phyloP scores from a whole-genome alignment of 2,113 vertebrate species.

The Tylochromis polylepis region DNA sequence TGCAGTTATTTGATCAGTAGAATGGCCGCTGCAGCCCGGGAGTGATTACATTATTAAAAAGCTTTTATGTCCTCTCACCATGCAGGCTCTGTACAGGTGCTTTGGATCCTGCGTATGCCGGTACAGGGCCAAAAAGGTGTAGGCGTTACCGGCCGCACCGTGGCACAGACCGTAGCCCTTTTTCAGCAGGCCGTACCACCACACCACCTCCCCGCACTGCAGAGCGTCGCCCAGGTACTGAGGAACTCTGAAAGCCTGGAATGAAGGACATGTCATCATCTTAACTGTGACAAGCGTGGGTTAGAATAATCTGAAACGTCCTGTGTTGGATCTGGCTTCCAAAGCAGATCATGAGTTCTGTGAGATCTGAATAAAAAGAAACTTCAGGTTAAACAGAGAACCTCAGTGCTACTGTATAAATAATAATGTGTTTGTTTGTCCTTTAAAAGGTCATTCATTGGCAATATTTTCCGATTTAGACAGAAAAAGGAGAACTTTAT shows the following conservation, averaged over 20 bases:
- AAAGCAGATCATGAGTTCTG: not conserved
- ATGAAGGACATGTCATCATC: not conserved
- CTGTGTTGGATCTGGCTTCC: too few relatives aligned
- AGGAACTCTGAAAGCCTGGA: slow-evolving; percentile 81
- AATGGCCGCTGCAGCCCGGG: not conserved
- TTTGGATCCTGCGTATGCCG: slow-evolving; percentile 82
- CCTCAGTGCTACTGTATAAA: not conserved
- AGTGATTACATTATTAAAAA: not conserved
- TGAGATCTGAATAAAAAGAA: not conserved
- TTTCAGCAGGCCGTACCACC: slow-evolving; percentile 85
- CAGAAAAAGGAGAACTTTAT: not conserved
- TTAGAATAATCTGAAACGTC: not conserved
- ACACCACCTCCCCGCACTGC: slow-evolving; percentile 87
- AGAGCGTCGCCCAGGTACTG: slow-evolving; percentile 82
- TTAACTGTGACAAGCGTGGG: not conserved
- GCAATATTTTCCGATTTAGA: not conserved
- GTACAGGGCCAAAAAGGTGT: slow-evolving; percentile 86
- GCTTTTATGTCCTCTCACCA: slow-evolving; percentile 71
- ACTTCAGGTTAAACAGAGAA: not conserved
- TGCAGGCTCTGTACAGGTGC: slow-evolving; percentile 91
- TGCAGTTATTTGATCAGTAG: not conserved
- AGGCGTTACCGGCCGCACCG: slow-evolving; percentile 89
- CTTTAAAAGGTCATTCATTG: not conserved
- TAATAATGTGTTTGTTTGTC: not conserved
- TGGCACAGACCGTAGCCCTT: slow-evolving; percentile 97